phyloP scores from a whole-genome alignment of 2,113 vertebrate genomes.

The Petromus typicus region DNA sequence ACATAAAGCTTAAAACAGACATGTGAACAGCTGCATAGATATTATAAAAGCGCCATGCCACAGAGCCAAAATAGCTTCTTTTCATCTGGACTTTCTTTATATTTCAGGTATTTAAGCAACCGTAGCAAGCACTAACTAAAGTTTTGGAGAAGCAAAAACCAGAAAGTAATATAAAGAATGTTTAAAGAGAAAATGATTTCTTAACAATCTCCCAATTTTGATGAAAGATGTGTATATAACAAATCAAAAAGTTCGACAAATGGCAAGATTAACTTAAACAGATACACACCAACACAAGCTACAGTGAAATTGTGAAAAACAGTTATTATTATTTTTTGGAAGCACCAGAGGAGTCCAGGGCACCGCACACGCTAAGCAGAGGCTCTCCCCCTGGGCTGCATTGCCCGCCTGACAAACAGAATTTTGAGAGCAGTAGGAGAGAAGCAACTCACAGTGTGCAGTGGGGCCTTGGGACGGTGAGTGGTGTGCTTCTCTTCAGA shows the following conservation, averaged over 20 bases:
- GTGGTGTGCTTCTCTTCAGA: background rate
- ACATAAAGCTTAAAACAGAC: background rate
- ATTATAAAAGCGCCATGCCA: background rate
- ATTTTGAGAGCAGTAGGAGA: background rate
- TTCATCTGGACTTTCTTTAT: background rate
- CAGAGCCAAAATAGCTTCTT: background rate
- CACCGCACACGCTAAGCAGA: background rate
- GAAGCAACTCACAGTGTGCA: background rate
- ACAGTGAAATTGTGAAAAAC: background rate
- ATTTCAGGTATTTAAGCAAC: background rate
- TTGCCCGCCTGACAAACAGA: background rate
- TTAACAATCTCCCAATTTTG: background rate
- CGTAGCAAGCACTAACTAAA: background rate
- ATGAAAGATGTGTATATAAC: background rate
- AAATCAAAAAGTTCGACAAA: background rate
- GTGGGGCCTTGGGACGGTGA: background rate
- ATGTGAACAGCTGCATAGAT: background rate
- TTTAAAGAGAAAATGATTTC: background rate
- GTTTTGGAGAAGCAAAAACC: background rate
- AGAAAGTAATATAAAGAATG: background rate
- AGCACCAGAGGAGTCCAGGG: background rate
- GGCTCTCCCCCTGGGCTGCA: background rate
- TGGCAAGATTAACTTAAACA: background rate
- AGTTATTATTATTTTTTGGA: background rate
- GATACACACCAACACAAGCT: background rate